A percentile compares a stretch with the other conserved stretches of the same genome.
Conservation (phyloP, 2,888 invertebrate genomes). For the Plagodis dolabraria region DNA sequence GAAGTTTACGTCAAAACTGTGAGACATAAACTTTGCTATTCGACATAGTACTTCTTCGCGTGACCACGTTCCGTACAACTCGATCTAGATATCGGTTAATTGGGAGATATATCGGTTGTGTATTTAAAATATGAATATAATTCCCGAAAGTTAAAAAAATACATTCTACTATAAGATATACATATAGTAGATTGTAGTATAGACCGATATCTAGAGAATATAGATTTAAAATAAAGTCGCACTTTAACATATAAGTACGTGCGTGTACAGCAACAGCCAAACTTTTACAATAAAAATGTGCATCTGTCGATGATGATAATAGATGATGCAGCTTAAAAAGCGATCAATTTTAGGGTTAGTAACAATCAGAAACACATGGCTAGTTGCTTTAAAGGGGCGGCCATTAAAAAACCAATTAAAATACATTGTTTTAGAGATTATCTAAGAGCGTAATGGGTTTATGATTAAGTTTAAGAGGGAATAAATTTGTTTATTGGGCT, state of each 20-base stretch:
- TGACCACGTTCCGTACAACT: too few relatives aligned
- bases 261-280: slow-evolving; percentile 10
- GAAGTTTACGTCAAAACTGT: too few relatives aligned
- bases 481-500: not conserved
- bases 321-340: slow-evolving; percentile 30
- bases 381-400: slow-evolving; percentile 1
- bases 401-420: slow-evolving; percentile 25
- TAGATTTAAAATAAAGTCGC: not conserved
- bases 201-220: too few relatives aligned
- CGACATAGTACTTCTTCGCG: too few relatives aligned
- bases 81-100: too few relatives aligned
- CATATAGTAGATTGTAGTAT: too few relatives aligned
- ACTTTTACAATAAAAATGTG: slow-evolving; percentile 19
- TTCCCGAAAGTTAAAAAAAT: too few relatives aligned
- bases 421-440: slow-evolving; percentile 27
- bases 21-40: too few relatives aligned
- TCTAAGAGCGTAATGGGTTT: slow-evolving; percentile 23
- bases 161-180: too few relatives aligned
- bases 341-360: slow-evolving; percentile 26
- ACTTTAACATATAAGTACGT: not conserved
- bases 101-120: too few relatives aligned
- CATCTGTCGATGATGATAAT: slow-evolving; percentile 33
- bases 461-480: slow-evolving; percentile 12
- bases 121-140: too few relatives aligned
- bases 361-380: slow-evolving; percentile 32